Percentiles rank a stretch among this genome's conserved stretches.
Conservation (phyloP, 2,113 vertebrate genomes). For the Lepus americanus region DNA sequence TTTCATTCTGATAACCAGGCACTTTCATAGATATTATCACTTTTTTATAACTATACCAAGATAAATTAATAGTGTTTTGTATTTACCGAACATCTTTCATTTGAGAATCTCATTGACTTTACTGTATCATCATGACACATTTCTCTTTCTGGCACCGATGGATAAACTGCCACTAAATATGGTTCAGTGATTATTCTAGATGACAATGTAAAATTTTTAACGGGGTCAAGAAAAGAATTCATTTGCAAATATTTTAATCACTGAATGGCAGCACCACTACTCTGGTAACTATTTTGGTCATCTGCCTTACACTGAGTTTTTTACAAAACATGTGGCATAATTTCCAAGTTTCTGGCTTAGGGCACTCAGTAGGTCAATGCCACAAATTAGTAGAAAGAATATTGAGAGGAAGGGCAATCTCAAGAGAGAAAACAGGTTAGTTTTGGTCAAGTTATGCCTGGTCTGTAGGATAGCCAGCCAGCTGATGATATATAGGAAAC, state of each 20-base stretch:
- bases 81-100: slow-evolving; percentile 28
- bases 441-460: background rate
- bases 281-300: slow-evolving; percentile 50
- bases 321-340: slow-evolving; percentile 49
- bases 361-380: slow-evolving; percentile 35
- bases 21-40: background rate
- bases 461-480: background rate
- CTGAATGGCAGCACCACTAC: background rate
- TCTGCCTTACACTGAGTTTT: slow-evolving; percentile 47
- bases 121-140: slow-evolving; percentile 33
- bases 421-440: slow-evolving; percentile 40
- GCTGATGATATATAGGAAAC: background rate
- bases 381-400: slow-evolving; percentile 36
- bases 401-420: slow-evolving; percentile 12
- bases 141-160: slow-evolving; percentile 29
- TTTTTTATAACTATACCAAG: slow-evolving; percentile 6
- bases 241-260: slow-evolving; percentile 16
- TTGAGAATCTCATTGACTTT: slow-evolving; percentile 48
- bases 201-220: slow-evolving; percentile 52
- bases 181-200: slow-evolving; percentile 29
- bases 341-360: slow-evolving; percentile 35
- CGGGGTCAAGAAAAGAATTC: slow-evolving; percentile 16
- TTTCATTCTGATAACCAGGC: background rate
- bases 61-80: background rate
- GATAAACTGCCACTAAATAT: slow-evolving; percentile 22